Base-by-base conservation (phyloP, 2,888 invertebrate species). In the Ariolimax columbianus region DNA sequence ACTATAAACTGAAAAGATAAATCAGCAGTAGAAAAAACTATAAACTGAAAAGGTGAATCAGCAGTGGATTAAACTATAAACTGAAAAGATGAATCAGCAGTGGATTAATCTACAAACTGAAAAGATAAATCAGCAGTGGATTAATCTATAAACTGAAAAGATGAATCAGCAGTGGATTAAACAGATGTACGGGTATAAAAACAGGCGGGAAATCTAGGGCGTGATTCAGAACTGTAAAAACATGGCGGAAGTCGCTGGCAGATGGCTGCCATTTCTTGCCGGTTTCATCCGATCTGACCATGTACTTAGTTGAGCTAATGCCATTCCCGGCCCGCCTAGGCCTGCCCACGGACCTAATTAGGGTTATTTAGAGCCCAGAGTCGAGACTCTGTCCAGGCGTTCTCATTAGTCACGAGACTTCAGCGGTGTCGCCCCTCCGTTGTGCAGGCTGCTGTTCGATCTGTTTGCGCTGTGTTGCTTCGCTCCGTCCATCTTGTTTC, bases 401-500 rank as follows among this genome's bases (percentile, higher is more conserved):
- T n/a, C 30, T 81, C 70, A 81, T 81, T 81, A 81, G 81, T 40
- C 1, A 38, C 9, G 51, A 47, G 70, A 70, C 26, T 81, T 70
- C 30, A 70, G 81, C 81, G 72, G 70, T 81, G 81, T 70, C 81
- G 70, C 70, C 81, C 81, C 0, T 47, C 33, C n/a, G n/a, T n/a
- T 30, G 81, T 38, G 81, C 30, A 11, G 51, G 51, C 47, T 51
- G 51, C 14, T 4, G 14, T 70, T 81, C 51, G 81, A 81, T 70
- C 51, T 81, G 47, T 80, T 80, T 68, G 47, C 51, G 66, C 68
- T 43, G 43, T 47, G 81, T 26, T 38, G 26, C 59, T 1, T 30
- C 43, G 17, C 79, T 14, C 19, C 55, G 23, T 2, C 17, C 14
- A 55, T 23, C 55, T 17, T 3, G n/a, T n/a, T n/a, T n/a, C n/a